These are phyloP conservation scores for Propithecus coquereli DNA, from an alignment of 2,113 vertebrate genomes.

Conservation along the genomic window DNA sequence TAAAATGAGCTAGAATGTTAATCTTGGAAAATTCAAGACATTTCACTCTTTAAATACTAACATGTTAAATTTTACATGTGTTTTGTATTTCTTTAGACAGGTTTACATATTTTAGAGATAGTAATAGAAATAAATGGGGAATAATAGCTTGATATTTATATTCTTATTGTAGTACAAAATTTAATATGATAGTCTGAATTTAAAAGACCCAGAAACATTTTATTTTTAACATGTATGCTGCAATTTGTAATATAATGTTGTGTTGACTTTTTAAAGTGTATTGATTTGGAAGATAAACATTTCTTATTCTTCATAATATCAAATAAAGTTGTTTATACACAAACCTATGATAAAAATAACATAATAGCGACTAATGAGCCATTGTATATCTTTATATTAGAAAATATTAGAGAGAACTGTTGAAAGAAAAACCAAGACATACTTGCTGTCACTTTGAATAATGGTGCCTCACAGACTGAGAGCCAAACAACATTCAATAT, in stretches of 20 bases:
- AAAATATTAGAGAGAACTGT: not conserved
- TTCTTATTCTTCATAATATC: not conserved
- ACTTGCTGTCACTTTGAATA: conserved; percentile 28
- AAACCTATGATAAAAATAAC: conserved; percentile 28
- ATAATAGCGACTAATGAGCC: not conserved
- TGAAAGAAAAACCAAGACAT: not conserved
- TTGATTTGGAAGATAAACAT: not conserved
- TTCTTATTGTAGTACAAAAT: not conserved
- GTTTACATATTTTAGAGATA: not conserved
- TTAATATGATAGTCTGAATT: not conserved
- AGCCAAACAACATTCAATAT: not conserved
- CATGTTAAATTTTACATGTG: not conserved
- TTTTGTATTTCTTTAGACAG: not conserved
- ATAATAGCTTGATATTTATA: not conserved
- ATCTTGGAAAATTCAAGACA: not conserved
- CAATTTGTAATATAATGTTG: not conserved
- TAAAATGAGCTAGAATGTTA: not conserved
- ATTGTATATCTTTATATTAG: conserved; percentile 27
- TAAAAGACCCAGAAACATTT: not conserved
- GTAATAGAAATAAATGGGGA: not conserved
- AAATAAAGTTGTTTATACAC: not conserved
- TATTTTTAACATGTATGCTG: not conserved
- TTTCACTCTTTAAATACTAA: not conserved
- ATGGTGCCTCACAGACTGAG: not conserved
- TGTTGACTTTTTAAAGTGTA: not conserved